Percentiles rank a stretch among this genome's conserved stretches.
phyloP scores from a whole-genome alignment of 2,888 invertebrate genomes.

The Hyposoter dolosus region DNA sequence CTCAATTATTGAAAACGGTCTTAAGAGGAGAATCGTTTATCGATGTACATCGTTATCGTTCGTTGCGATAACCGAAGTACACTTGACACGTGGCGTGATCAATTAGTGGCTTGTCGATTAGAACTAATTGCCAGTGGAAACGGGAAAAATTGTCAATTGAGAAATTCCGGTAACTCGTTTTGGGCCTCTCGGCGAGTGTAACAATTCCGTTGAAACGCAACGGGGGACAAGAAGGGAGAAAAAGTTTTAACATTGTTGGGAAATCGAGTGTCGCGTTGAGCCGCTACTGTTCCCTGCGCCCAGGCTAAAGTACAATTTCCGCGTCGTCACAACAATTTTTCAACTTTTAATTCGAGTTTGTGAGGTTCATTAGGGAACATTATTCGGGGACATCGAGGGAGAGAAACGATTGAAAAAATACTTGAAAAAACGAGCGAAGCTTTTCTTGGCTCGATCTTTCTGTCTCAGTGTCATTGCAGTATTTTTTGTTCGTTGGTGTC shows the following conservation, averaged over 20 bases:
- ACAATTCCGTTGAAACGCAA: slow-evolving; percentile 53
- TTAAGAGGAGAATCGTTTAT: too few species aligned
- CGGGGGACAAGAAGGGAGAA: slow-evolving; percentile 61
- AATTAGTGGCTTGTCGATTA: background rate
- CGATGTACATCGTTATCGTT: background rate
- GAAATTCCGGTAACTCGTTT: slow-evolving; percentile 76
- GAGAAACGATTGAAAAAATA: slow-evolving; percentile 28
- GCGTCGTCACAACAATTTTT: slow-evolving; percentile 62
- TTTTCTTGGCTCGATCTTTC: background rate
- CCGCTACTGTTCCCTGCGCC: slow-evolving; percentile 68
- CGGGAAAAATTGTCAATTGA: slow-evolving; percentile 21
- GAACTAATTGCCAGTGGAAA: slow-evolving; percentile 22
- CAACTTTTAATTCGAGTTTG: slow-evolving; percentile 83
- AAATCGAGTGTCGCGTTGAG: slow-evolving; percentile 79
- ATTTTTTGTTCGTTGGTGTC: background rate
- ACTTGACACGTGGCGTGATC: background rate
- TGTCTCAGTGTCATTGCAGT: background rate
- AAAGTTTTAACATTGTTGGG: slow-evolving; percentile 82
- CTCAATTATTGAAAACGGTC: background rate
- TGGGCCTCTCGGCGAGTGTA: slow-evolving; percentile 62
- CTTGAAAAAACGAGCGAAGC: slow-evolving; percentile 4
- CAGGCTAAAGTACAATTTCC: slow-evolving; percentile 75
- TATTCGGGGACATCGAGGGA: slow-evolving; percentile 64
- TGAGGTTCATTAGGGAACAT: slow-evolving; percentile 79
- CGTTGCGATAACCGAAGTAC: background rate